Evolutionary conservation across 2,888 invertebrate genomes (phyloP).

Genomic region (Slavum lentiscoides): DNA sequence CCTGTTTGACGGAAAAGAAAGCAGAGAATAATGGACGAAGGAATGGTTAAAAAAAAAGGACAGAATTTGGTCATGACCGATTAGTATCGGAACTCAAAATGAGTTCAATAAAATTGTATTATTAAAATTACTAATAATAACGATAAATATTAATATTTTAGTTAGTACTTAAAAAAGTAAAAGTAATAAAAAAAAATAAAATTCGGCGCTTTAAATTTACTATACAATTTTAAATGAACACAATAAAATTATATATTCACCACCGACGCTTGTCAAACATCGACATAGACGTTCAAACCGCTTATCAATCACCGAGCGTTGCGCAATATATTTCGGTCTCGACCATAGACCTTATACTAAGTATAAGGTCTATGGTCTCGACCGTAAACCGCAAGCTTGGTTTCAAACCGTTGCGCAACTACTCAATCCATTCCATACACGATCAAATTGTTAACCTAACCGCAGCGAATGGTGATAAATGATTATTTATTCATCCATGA

Average conservation of each 20-base stretch:
- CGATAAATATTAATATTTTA: slow-evolving; percentile 19
- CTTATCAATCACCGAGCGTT: slow-evolving; percentile 20
- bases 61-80: too few species aligned
- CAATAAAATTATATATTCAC: slow-evolving; percentile 4
- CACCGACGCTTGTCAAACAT: slow-evolving; percentile 27
- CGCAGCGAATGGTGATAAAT: too few species aligned
- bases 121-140: slow-evolving; percentile 1
- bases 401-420: slow-evolving; percentile 20
- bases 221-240: slow-evolving; percentile 18
- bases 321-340: slow-evolving; percentile 24
- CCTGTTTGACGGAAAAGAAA: slow-evolving; percentile 6
- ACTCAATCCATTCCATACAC: slow-evolving; percentile 7
- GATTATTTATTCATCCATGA: too few species aligned
- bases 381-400: slow-evolving; percentile 23
- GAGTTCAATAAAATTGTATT: slow-evolving; percentile 10
- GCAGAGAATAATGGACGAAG: too few species aligned
- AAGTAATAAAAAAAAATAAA: slow-evolving; percentile 9
- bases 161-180: slow-evolving; percentile 4
- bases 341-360: too few species aligned
- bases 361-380: too few species aligned
- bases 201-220: background rate
- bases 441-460: slow-evolving; percentile 6
- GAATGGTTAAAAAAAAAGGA: too few species aligned
- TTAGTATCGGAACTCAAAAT: background rate
- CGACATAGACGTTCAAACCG: slow-evolving; percentile 22